Evolutionary conservation across 2,888 invertebrate genomes (phyloP), one percentile per base, ranked within the genome.

Genomic region (Thecocarcelia acutangulata): DNA sequence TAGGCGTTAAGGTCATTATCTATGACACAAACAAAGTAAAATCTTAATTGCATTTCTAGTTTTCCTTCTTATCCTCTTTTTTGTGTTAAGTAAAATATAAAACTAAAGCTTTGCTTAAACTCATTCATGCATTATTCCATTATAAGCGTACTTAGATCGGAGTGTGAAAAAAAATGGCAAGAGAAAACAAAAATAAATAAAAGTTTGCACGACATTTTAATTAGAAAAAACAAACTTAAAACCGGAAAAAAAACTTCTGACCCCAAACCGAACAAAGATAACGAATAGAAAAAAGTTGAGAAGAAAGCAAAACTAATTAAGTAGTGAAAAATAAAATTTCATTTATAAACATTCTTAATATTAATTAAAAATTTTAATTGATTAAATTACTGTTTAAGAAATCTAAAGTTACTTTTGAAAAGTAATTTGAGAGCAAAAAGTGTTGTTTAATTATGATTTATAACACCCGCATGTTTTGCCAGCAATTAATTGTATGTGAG

Each of bases 1-100:
- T 68, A 79, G 73, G 73, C 79, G 73, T 59, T 73, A 73, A 66
- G 59, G 64, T 52, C 66, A 59, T 68, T 75, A 75, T 75, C 58
- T 75, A 13, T 33, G 44, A 59, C 52, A 50, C 28, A 59, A 58
- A 28, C 19, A 21, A 15, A 28, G 19, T 44, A 19, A 19, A 72
- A 48, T 13, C 58, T 54, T 50, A 75, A 58, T 66, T 66, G 28
- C 56, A 58, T 75, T 75, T 73, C 48, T 70, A 12, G 21, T 59
- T 42, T 28, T 24, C 40, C 24, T 15, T n/a, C n/a, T 24, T 33
- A 2, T 5, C 5, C 24, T 33, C 33, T 3, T 46, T 24, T 28
- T 54, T 61, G 56, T 8, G 58, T 42, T 12, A 33, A n/a, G 37
- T 40, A 44, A 54, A 73, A 63, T 28, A 21, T 5, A 52, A 48